These are phyloP conservation scores for Heteractis magnifica DNA, from an alignment of 92 coral and sea anemone genomes.

Conservation along the genomic window DNA sequence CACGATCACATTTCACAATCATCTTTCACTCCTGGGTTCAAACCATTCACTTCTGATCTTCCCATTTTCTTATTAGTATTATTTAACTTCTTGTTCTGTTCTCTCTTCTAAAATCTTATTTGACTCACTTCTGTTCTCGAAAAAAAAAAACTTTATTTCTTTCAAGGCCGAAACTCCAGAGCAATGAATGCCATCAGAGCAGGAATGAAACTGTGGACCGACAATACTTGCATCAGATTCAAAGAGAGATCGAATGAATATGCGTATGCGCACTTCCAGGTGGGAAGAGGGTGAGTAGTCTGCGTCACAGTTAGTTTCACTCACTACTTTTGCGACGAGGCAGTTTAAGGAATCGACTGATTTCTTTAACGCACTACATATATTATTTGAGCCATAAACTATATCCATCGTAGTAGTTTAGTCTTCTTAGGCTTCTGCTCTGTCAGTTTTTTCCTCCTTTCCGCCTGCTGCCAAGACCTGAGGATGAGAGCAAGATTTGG, in stretches of 20 bases:
- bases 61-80: too few species aligned
- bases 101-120: too few species aligned
- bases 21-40: too few species aligned
- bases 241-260: conserved; percentile 55
- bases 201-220: conserved; percentile 87
- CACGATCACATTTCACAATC: too few species aligned
- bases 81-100: too few species aligned
- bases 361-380: too few species aligned
- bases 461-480: neutral
- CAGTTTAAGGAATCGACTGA: too few species aligned
- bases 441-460: neutral
- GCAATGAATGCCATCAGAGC: conserved; percentile 73
- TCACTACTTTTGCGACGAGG: neutral
- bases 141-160: neutral
- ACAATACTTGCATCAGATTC: conserved; percentile 78
- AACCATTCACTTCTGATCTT: too few species aligned
- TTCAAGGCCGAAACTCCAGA: conserved; percentile 42
- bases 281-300: conserved; percentile 65
- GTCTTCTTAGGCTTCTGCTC: neutral
- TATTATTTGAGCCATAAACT: too few species aligned
- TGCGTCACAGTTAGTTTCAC: neutral
- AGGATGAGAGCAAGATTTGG: neutral
- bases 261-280: conserved; percentile 61
- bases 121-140: too few species aligned
- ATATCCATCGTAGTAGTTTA: too few species aligned